Base-by-base conservation (phyloP, 2,113 vertebrate genomes). In the Kryptolebias marmoratus region DNA sequence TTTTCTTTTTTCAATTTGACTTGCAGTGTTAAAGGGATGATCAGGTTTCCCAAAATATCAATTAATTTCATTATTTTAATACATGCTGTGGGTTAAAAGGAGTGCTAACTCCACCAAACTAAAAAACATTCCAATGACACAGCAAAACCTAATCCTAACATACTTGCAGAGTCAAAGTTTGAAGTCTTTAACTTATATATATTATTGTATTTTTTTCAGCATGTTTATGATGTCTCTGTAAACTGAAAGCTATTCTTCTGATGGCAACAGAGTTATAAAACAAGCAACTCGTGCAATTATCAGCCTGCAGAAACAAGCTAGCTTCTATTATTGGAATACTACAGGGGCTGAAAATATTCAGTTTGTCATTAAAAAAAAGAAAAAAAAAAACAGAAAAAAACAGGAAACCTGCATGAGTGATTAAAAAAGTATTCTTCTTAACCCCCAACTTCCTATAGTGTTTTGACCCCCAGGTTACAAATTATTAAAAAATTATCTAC, bases 301-400 rank as follows among this genome's bases (percentile, higher is more conserved):
- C 14, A 13, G 50, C 36, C 18, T 30, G 15, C 56, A 13, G 14
- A 32, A 30, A 30, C 3, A 50, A 53, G 65, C 18, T 45, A 42
- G 1, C 54, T 71, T 54, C 2, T 31, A 49, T 57, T 59, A 27
- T 8, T 32, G n/a, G 36, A 54, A 15, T 12, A 13, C 42, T 18
- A 58, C 57, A 52, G 16, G 50, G 28, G 15, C 12, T 62, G 10
- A 61, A 68, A 71, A 68, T 59, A 68, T 56, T 59, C 7, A 55
- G 53, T 28, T 16, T 31, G 36, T 39, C 36, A 49, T 11, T 71
- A 65, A 68, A 64, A 64, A 28, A 31, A 7, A 27, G 11, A 30
- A 22, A 53, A 49, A 30, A 63, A 14, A 56, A 1, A 44, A 14
- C 7, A 68, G 14, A 62, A 22, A 18, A 32, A 47, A 22, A 22